phyloP scores from a whole-genome alignment of 1,140 invertebrate genomes.

The Aphelinus atriplicis region DNA sequence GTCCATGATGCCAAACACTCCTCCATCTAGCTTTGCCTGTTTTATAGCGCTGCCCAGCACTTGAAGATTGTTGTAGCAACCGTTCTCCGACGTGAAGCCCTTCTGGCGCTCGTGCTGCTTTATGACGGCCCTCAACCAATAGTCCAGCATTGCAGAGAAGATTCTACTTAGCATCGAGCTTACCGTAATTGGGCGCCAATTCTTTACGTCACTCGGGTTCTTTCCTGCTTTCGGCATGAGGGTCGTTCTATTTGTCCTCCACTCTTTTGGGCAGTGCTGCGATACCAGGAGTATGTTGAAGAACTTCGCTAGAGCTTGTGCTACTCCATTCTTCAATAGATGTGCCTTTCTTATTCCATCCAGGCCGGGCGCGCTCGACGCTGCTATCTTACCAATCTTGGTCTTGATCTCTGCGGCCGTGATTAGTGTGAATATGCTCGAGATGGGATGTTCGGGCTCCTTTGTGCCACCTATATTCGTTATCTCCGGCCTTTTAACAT shows the following conservation, averaged over 20 bases:
- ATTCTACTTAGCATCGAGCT: neutral
- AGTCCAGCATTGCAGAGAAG: neutral
- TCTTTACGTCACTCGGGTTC: neutral
- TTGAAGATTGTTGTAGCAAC: too few relatives aligned
- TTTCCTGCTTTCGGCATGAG: neutral
- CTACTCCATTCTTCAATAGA: neutral
- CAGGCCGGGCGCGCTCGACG: neutral
- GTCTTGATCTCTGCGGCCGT: neutral
- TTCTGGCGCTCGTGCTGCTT: neutral
- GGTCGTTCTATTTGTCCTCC: constrained; percentile 3
- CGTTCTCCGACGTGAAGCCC: neutral
- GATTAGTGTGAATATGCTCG: neutral
- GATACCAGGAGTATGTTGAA: neutral
- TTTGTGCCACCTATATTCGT: too few relatives aligned
- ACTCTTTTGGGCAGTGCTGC: neutral
- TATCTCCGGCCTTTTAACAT: neutral
- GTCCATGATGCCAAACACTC: too few relatives aligned
- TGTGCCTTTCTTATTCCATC: neutral
- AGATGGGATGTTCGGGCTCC: too few relatives aligned
- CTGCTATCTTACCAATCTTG: neutral
- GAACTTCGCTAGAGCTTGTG: neutral
- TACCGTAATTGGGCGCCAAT: neutral
- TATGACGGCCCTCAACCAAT: neutral
- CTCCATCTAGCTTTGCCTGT: too few relatives aligned
- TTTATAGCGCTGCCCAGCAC: too few relatives aligned